Evolutionary conservation across 2,888 invertebrate genomes (phyloP).

Genomic region (Eupithecia subfuscata): DNA sequence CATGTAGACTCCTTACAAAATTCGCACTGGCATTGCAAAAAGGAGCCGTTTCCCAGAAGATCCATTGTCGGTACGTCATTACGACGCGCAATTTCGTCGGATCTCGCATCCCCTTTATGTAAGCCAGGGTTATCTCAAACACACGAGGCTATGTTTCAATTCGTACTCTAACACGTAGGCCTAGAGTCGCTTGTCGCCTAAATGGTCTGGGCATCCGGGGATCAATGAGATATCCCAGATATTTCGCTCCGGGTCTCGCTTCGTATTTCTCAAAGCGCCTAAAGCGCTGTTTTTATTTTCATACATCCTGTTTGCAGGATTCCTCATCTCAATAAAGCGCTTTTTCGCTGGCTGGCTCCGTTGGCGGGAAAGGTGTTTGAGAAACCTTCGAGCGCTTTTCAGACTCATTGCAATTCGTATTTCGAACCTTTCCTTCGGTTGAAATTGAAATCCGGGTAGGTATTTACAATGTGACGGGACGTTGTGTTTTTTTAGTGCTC

Average conservation of each 20-base stretch:
- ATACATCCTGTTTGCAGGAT: conserved; percentile 39
- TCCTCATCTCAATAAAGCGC: conserved; percentile 53
- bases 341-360: conserved; percentile 48
- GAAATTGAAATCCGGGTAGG: conserved; percentile 63
- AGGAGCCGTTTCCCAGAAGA: conserved; percentile 74
- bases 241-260: conserved; percentile 71
- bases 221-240: conserved; percentile 75
- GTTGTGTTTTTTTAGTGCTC: conserved; percentile 55
- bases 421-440: conserved; percentile 58
- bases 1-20: conserved; percentile 68
- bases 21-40: conserved; percentile 77
- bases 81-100: conserved; percentile 77
- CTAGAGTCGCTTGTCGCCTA: conserved; percentile 47
- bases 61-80: conserved; percentile 75
- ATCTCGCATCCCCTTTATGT: conserved; percentile 80
- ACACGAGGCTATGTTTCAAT: conserved; percentile 33
- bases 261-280: conserved; percentile 52
- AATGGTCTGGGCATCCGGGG: conserved; percentile 49
- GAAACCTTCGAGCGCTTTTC: conserved; percentile 64
- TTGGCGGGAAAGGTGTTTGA: conserved; percentile 63
- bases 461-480: conserved; percentile 66
- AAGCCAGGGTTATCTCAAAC: conserved; percentile 72
- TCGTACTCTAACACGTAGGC: conserved; percentile 12
- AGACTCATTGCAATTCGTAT: conserved; percentile 66
- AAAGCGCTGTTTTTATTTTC: conserved; percentile 60